These are phyloP conservation scores for Edolisoma coerulescens DNA, from an alignment of 2,113 vertebrate genomes.

Conservation along the genomic window DNA sequence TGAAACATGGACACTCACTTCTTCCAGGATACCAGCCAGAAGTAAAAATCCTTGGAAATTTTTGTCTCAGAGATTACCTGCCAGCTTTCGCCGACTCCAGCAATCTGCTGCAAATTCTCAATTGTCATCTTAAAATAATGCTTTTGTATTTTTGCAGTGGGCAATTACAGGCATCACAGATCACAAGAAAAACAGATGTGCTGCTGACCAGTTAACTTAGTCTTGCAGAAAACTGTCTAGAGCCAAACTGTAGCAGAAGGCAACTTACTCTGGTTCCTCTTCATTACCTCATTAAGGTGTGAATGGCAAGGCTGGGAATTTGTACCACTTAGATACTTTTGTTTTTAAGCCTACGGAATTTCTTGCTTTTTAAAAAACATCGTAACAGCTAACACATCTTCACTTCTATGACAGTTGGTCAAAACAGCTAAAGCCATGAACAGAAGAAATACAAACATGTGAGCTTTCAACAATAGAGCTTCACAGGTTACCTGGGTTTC, in stretches of 20 bases:
- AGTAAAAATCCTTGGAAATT: neutral
- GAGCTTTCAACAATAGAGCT: neutral
- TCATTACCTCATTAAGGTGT: conserved; percentile 5
- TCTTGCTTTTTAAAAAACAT: neutral
- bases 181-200: conserved; percentile 43
- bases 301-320: conserved; percentile 10
- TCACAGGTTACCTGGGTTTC: neutral
- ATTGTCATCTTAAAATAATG: conserved; percentile 30
- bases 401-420: neutral
- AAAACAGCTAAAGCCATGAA: neutral
- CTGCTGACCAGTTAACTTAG: conserved; percentile 27
- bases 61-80: neutral
- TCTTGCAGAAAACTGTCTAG: conserved; percentile 37
- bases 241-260: conserved; percentile 8
- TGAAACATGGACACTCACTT: neutral
- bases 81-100: neutral
- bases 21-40: neutral
- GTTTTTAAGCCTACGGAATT: neutral
- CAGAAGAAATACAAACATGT: neutral
- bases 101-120: conserved; percentile 39
- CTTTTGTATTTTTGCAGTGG: conserved; percentile 14
- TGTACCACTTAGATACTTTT: neutral
- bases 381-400: neutral
- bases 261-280: neutral
- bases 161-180: conserved; percentile 53